Evolutionary conservation across 1,140 invertebrate genomes (phyloP), one percentile per base, ranked within the genome.

Genomic region (Euura saliciscinereae): DNA sequence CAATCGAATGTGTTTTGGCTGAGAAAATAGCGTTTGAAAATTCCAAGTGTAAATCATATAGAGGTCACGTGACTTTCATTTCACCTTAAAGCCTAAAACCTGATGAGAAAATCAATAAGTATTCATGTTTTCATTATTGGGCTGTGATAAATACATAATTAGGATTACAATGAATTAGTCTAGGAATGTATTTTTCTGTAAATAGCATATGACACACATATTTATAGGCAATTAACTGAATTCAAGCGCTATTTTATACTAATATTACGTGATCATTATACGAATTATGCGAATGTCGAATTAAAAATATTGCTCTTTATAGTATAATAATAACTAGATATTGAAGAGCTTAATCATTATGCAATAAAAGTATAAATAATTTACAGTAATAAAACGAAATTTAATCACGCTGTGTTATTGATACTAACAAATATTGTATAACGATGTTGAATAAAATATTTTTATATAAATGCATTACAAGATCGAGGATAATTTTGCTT

Each of bases 141-240:
- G 51, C 51, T 59, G 51, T 59, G 51, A 59, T 59, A 59, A 59
- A 59, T 59, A 59, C 51, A n/a, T 59, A 59, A 11, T 59, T 59
- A 59, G 13, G 51, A 59, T 11, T 59, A 59, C 51, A 59, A 8
- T 59, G 13, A 59, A 59, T 28, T 28, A 28, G 28, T 28, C 28
- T 28, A 28, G 28, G 28, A 28, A 28, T 59, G 13, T n/a, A 59
- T 59, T 8, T n/a, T 28, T 28, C 28, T 28, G 28, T 28, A 28
- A n/a, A n/a, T n/a, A n/a, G n/a, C n/a, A n/a, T n/a, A n/a, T n/a
- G n/a, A n/a, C n/a, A n/a, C n/a, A n/a, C 1, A 28, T 28, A 28
- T 28, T 28, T 28, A 28, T 28, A 28, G 28, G 28, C 28, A 28
- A 28, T 28, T 28, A 28, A 28, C 28, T 28, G 28, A 28, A 28